Conservation (phyloP, 2,113 vertebrate species). For the Probosciger aterrimus region DNA sequence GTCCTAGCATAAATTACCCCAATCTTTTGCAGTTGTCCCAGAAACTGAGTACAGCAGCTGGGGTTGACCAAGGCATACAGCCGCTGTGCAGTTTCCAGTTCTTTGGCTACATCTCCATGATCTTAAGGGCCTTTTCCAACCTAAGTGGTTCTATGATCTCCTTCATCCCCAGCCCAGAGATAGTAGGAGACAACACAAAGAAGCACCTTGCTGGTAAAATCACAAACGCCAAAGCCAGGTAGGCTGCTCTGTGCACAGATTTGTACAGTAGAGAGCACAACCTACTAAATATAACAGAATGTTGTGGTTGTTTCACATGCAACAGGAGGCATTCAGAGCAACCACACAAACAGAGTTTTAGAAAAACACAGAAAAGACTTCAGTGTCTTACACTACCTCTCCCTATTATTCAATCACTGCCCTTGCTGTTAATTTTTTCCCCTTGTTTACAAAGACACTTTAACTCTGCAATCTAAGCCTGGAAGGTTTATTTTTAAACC, state of each 20-base stretch:
- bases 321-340: neutral
- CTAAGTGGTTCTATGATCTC: neutral
- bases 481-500: conserved; percentile 90
- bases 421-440: conserved; percentile 45
- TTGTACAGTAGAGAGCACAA: neutral
- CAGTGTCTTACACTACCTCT: neutral
- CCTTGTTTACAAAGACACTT: conserved; percentile 79
- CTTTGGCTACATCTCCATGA: neutral
- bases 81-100: neutral
- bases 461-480: conserved; percentile 87
- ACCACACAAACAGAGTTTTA: neutral
- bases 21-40: neutral
- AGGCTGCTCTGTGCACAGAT: neutral
- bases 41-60: neutral
- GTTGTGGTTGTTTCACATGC: neutral
- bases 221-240: neutral
- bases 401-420: conserved; percentile 38
- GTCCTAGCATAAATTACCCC: neutral
- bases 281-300: neutral
- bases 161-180: neutral
- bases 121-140: neutral
- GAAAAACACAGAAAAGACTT: neutral
- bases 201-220: neutral
- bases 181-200: neutral
- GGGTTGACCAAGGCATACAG: neutral